phyloP scores from a whole-genome alignment of 2,113 vertebrate species.

The Arvicanthis niloticus region DNA sequence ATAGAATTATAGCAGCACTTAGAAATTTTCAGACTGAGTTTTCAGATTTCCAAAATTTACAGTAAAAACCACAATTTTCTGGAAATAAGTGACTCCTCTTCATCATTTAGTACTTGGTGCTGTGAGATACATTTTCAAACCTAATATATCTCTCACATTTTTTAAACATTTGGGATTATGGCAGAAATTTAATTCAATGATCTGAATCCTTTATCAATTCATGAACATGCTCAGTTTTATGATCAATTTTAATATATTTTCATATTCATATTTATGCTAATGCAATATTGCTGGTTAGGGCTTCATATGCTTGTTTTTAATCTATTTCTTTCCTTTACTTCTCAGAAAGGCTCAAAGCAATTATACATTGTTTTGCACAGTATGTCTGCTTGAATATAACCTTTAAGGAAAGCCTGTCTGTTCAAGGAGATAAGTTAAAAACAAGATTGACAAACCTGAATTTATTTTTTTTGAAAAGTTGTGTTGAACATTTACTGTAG shows the following conservation, averaged over 20 bases:
- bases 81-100: conserved; percentile 40
- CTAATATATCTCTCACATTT: background rate
- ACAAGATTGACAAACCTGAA: background rate
- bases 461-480: conserved; percentile 39
- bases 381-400: background rate
- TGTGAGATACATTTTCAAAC: background rate
- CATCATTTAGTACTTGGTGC: background rate
- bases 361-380: background rate
- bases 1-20: conserved; percentile 54
- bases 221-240: background rate
- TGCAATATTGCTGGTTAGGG: background rate
- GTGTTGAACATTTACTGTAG: background rate
- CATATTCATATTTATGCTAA: background rate
- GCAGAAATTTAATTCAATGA: background rate
- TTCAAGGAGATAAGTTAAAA: background rate
- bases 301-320: background rate
- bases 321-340: background rate
- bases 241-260: background rate
- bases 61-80: conserved; percentile 38
- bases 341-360: background rate
- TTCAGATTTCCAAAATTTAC: conserved; percentile 53
- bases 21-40: conserved; percentile 58
- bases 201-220: background rate
- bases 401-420: background rate
- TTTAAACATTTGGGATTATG: background rate